Conservation (phyloP, 1,140 invertebrate species). For the Drosophila rhopaloa region DNA sequence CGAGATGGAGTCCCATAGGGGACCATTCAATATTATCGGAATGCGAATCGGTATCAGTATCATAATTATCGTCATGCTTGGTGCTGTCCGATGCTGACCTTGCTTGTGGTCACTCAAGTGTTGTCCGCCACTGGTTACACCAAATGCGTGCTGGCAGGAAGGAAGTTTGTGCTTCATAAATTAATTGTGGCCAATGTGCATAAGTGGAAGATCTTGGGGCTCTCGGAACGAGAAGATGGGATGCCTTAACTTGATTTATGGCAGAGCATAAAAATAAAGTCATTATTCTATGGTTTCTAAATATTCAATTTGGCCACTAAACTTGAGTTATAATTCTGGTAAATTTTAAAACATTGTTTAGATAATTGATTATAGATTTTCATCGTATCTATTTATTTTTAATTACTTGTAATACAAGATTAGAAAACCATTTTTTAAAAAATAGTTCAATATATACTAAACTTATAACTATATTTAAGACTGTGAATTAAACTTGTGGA, state of each 20-base stretch:
- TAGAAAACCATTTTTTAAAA: too few relatives aligned
- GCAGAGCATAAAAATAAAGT: constrained; percentile 16
- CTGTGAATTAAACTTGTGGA: too few relatives aligned
- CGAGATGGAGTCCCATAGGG: constrained; percentile 27
- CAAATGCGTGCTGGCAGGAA: constrained; percentile 68
- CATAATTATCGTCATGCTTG: constrained; percentile 57
- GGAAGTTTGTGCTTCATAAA: constrained; percentile 80
- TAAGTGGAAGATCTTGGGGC: constrained; percentile 28
- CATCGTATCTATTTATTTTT: too few relatives aligned
- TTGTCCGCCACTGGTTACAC: constrained; percentile 52
- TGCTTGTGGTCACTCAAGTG: constrained; percentile 75
- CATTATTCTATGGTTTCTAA: not conserved
- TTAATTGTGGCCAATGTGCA: constrained; percentile 74
- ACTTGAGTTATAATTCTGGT: too few relatives aligned
- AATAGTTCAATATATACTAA: too few relatives aligned
- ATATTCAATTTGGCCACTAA: not conserved
- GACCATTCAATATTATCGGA: constrained; percentile 52
- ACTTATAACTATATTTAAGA: too few relatives aligned
- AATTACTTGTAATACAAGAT: too few relatives aligned
- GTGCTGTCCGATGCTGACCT: constrained; percentile 42
- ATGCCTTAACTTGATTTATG: constrained; percentile 23
- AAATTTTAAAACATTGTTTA: not conserved
- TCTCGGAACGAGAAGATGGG: not conserved
- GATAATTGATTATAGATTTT: too few relatives aligned
- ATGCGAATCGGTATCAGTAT: constrained; percentile 24